Percentiles rank a stretch among this genome's conserved stretches.
Conservation (phyloP, 2,797 vertebrate genomes). For the Poeciliopsis paucimaculata region DNA sequence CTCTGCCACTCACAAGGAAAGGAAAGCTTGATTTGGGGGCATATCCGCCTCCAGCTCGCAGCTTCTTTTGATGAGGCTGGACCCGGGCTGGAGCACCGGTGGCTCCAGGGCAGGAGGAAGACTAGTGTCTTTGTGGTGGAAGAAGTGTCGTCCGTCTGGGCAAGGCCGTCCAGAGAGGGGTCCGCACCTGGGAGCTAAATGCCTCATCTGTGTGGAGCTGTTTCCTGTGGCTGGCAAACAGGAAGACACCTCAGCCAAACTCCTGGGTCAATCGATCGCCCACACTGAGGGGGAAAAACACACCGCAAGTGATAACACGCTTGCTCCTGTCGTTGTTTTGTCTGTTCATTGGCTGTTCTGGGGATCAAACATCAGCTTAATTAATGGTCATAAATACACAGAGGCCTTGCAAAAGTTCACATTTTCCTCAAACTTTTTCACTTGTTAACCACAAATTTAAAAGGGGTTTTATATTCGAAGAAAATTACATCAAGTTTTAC, state of each 20-base stretch:
- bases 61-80: slow-evolving; percentile 79
- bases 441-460: background rate
- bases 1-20: slow-evolving; percentile 68
- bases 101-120: slow-evolving; percentile 74
- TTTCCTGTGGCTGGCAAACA: slow-evolving; percentile 77
- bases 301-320: slow-evolving; percentile 37
- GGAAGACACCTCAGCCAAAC: slow-evolving; percentile 78
- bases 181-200: slow-evolving; percentile 85
- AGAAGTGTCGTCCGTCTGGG: slow-evolving; percentile 80
- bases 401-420: background rate
- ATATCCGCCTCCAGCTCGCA: slow-evolving; percentile 81
- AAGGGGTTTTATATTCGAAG: background rate
- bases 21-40: slow-evolving; percentile 77
- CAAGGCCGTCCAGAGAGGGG: slow-evolving; percentile 73
- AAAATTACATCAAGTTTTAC: background rate
- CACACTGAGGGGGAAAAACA: slow-evolving; percentile 50
- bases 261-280: slow-evolving; percentile 56
- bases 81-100: slow-evolving; percentile 77
- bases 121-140: slow-evolving; percentile 82
- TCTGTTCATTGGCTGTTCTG: background rate
- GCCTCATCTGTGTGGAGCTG: slow-evolving; percentile 76
- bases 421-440: background rate
- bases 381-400: background rate
- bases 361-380: background rate
- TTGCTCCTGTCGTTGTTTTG: background rate